Evolutionary conservation across 2,797 vertebrate species (phyloP).

Genomic region (Malurus leucopterus): DNA sequence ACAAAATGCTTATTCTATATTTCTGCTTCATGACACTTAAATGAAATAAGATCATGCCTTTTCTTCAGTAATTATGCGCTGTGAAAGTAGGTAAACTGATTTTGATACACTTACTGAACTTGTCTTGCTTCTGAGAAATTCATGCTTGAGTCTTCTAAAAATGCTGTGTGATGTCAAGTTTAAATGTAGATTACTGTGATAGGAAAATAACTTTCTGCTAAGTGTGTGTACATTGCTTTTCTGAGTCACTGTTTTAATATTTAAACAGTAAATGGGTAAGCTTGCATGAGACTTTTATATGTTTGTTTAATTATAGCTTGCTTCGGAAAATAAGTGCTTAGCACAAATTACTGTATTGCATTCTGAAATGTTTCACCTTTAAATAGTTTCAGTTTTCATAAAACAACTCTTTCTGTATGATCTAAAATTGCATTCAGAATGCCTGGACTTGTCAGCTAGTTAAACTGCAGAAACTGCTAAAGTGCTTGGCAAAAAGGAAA

Average conservation of each 20-base stretch:
- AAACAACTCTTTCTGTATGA: not conserved
- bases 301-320: not conserved
- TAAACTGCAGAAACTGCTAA: not conserved
- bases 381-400: not conserved
- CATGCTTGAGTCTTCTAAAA: slow-evolving; percentile 22
- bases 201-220: slow-evolving; percentile 34
- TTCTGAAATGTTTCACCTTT: not conserved
- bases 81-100: slow-evolving; percentile 75
- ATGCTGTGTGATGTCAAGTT: not conserved
- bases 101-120: slow-evolving; percentile 62
- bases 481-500: not conserved
- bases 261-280: slow-evolving; percentile 5
- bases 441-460: not conserved
- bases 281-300: slow-evolving; percentile 28
- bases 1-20: slow-evolving; percentile 38
- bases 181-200: slow-evolving; percentile 20
- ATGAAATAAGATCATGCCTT: slow-evolving; percentile 59
- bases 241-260: slow-evolving; percentile 27
- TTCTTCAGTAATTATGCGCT: slow-evolving; percentile 64
- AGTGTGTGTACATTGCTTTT: not conserved
- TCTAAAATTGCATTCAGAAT: not conserved
- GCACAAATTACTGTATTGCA: not conserved
- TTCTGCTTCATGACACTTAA: slow-evolving; percentile 56
- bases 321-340: slow-evolving; percentile 11
- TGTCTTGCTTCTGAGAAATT: slow-evolving; percentile 22